Conservation (phyloP, 2,113 vertebrate species). For the Rallus limicola region DNA sequence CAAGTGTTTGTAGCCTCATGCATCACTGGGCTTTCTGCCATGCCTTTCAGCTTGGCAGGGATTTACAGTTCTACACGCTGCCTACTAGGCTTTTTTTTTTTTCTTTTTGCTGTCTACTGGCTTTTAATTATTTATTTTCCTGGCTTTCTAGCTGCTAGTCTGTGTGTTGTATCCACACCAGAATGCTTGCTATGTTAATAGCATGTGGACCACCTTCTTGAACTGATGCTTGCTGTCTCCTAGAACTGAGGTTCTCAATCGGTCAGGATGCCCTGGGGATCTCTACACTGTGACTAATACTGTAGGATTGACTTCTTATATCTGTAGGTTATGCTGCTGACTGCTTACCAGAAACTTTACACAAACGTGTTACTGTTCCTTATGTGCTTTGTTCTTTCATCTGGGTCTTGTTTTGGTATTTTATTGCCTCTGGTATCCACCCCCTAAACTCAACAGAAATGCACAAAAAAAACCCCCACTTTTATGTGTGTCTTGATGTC, state of each 20-base stretch:
- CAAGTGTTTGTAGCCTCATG: accelerated
- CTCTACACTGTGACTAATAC: background rate
- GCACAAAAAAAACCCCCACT: accelerated
- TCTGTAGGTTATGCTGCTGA: background rate
- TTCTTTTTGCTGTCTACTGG: background rate
- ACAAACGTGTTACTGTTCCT: accelerated
- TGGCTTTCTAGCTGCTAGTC: accelerated
- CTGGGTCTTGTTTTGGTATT: background rate
- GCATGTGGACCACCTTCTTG: accelerated
- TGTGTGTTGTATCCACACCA: accelerated
- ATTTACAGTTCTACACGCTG: accelerated
- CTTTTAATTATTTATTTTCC: background rate
- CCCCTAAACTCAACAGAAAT: background rate
- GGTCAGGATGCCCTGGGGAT: accelerated
- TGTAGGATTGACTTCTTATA: background rate
- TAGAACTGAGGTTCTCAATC: background rate
- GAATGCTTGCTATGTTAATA: background rate
- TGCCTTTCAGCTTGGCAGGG: accelerated
- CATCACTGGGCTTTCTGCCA: accelerated
- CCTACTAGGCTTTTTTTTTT: background rate
- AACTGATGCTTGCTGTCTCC: background rate
- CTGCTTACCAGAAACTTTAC: background rate
- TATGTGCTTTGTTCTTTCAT: background rate
- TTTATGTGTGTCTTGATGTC: background rate
- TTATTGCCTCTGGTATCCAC: background rate